Conservation (phyloP, 1,140 invertebrate species). For the Vollenhovia emeryi region DNA sequence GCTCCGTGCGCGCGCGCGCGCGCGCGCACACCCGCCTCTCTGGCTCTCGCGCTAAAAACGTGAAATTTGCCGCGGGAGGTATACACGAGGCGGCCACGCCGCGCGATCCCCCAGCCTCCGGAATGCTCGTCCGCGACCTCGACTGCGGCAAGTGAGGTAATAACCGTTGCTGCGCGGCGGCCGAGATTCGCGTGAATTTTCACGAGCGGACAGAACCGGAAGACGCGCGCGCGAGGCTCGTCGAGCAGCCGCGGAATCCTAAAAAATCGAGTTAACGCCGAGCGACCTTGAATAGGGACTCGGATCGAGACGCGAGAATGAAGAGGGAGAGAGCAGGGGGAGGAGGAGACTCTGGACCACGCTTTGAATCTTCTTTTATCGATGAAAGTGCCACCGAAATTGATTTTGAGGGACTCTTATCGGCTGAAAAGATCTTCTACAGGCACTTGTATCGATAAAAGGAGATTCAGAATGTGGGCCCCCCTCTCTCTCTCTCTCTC, state of each 20-base stretch:
- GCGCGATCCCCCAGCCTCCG: background rate
- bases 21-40: constrained; percentile 63
- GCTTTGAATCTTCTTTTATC: no score
- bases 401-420: no score
- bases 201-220: no score
- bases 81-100: background rate
- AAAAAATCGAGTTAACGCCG: background rate
- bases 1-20: constrained; percentile 64
- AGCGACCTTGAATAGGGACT: background rate
- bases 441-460: no score
- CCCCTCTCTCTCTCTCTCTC: no score
- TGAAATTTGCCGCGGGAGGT: background rate
- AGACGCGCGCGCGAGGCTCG: constrained; percentile 37
- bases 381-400: no score
- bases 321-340: background rate
- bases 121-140: background rate
- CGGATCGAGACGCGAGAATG: background rate
- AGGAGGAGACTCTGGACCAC: no score
- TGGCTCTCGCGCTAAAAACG: background rate
- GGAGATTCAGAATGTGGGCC: no score
- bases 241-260: background rate
- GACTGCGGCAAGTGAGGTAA: background rate
- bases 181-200: constrained; percentile 23
- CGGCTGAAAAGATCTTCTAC: no score
- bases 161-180: background rate